These are phyloP conservation scores for Hemiscyllium ocellatum DNA, from an alignment of 2,113 vertebrate genomes.

Conservation along the genomic window DNA sequence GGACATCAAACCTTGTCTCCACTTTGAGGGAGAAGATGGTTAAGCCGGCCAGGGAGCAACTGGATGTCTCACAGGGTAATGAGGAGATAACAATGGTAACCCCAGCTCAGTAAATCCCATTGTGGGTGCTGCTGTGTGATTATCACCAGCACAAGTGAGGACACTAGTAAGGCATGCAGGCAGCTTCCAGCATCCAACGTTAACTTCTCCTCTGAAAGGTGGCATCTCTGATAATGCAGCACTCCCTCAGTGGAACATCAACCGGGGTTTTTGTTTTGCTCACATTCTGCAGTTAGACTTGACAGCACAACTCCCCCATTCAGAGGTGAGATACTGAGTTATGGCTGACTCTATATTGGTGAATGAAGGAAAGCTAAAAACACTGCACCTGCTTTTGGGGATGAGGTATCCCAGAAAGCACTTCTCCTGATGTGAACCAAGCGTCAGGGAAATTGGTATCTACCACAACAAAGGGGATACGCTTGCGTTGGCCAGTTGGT, in stretches of 20 bases:
- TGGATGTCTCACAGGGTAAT: no score
- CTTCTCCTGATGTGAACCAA: background rate
- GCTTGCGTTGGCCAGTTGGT: background rate
- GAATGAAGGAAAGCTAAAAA: background rate
- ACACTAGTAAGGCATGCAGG: no score
- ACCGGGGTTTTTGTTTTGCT: background rate
- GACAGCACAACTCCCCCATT: background rate
- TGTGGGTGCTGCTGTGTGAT: background rate
- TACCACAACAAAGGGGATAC: background rate
- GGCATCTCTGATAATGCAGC: background rate
- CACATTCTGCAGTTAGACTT: background rate
- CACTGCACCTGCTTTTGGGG: background rate
- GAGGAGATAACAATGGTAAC: no score
- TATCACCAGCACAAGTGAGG: background rate
- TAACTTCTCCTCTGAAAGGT: background rate
- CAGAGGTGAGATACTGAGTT: no score
- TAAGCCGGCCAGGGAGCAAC: no score
- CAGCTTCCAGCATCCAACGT: background rate
- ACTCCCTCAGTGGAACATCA: no score
- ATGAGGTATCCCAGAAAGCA: fast-evolving
- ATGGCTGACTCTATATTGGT: background rate
- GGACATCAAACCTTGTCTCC: no score
- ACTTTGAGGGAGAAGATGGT: no score
- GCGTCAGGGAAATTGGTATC: background rate
- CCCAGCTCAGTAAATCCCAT: no score